Conservation (phyloP, 2,888 invertebrate genomes). For the Scaptomyza cyrtandrae region DNA sequence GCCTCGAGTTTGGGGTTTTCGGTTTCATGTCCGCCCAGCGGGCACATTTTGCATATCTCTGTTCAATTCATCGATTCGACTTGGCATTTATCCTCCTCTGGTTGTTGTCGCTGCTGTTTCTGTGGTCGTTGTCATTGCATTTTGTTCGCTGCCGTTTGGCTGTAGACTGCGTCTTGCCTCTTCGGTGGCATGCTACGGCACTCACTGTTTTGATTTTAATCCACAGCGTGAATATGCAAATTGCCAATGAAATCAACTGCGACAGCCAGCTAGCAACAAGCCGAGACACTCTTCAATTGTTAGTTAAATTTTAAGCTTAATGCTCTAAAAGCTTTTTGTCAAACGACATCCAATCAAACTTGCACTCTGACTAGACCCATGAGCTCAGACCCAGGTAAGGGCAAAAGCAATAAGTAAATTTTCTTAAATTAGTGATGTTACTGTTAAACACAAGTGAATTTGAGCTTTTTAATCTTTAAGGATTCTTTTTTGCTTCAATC, state of each 20-base stretch:
- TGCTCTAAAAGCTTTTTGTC: constrained; percentile 51
- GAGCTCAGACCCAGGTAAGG: neutral
- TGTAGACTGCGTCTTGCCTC: constrained; percentile 20
- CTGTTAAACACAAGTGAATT: too few relatives aligned
- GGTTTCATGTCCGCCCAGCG: constrained; percentile 67
- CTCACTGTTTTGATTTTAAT: constrained; percentile 81
- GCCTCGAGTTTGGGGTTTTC: constrained; percentile 30
- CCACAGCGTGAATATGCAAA: constrained; percentile 80
- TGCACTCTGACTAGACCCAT: constrained; percentile 30
- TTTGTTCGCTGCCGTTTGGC: constrained; percentile 30
- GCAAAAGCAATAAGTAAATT: too few relatives aligned
- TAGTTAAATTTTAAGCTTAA: constrained; percentile 27
- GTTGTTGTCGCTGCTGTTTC: constrained; percentile 8
- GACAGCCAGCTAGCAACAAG: constrained; percentile 40
- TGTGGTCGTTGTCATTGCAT: constrained; percentile 57
- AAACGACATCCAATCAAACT: constrained; percentile 56
- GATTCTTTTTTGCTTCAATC: too few relatives aligned
- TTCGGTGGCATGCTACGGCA: constrained; percentile 39
- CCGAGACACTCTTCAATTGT: constrained; percentile 49
- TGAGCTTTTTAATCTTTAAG: too few relatives aligned
- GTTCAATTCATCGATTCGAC: constrained; percentile 66
- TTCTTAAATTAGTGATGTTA: too few relatives aligned
- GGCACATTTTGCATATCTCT: constrained; percentile 78
- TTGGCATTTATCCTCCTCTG: constrained; percentile 28
- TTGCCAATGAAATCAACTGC: constrained; percentile 42